These are phyloP conservation scores for Eilema sororculum DNA, from an alignment of 2,888 invertebrate genomes.

Conservation along the genomic window DNA sequence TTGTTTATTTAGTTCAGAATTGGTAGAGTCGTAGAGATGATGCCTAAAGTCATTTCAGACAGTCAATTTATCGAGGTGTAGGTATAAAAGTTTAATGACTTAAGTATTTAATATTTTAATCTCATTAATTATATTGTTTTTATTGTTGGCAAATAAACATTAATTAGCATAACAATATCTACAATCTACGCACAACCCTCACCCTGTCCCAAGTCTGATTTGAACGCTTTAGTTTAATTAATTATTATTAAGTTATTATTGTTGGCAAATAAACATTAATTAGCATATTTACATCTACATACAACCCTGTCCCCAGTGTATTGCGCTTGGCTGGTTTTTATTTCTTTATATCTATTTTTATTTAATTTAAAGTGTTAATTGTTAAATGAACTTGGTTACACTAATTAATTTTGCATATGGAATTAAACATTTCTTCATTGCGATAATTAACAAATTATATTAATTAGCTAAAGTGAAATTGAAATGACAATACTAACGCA, in stretches of 20 bases:
- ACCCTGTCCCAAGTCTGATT: background rate
- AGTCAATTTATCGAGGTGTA: background rate
- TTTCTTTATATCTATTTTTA: background rate
- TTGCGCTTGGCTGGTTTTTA: conserved; percentile 2
- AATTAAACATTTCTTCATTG: background rate
- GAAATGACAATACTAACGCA: background rate
- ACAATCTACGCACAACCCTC: background rate
- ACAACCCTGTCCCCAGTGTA: background rate
- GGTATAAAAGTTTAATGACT: no score
- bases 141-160: conserved; percentile 4
- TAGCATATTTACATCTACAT: background rate
- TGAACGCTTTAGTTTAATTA: no score
- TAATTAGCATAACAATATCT: background rate
- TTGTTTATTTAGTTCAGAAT: background rate
- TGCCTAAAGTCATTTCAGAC: background rate
- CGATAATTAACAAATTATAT: background rate
- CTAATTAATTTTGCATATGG: background rate
- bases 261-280: conserved; percentile 1
- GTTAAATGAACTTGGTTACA: background rate
- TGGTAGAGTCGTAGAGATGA: background rate
- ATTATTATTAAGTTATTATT: no score
- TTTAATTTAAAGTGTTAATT: background rate
- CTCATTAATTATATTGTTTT: background rate
- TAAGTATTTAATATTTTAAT: no score
- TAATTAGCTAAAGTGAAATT: background rate